Conservation (phyloP, 1,140 invertebrate genomes). For the Drosophila murphyi region DNA sequence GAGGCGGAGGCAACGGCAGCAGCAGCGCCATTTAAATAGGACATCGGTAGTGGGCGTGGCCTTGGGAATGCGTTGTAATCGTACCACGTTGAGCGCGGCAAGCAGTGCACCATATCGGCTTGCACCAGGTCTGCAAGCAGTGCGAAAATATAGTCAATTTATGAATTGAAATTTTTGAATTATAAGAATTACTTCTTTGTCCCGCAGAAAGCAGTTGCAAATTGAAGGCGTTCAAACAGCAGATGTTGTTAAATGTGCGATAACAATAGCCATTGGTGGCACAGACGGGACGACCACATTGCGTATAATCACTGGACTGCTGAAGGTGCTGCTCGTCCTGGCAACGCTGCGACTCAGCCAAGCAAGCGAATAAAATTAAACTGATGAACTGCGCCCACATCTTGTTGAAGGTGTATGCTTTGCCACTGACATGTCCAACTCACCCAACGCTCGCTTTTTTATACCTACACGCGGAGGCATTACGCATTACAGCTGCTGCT, state of each 20-base stretch:
- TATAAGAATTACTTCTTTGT: slow-evolving; percentile 29
- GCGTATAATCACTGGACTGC: neutral
- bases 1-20: no score
- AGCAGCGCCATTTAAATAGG: neutral
- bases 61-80: slow-evolving; percentile 26
- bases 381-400: slow-evolving; percentile 26
- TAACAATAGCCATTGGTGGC: slow-evolving; percentile 44
- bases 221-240: slow-evolving; percentile 45
- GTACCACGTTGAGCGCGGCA: neutral
- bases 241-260: slow-evolving; percentile 45
- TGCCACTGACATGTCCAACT: slow-evolving; percentile 20
- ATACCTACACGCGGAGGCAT: slow-evolving; percentile 9
- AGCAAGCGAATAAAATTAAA: neutral
- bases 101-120: slow-evolving; percentile 25
- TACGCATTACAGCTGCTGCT: neutral
- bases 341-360: slow-evolving; percentile 21
- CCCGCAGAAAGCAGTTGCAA: slow-evolving; percentile 37
- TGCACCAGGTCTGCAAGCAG: slow-evolving; percentile 23
- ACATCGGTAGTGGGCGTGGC: neutral
- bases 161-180: neutral
- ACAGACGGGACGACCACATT: slow-evolving; percentile 47
- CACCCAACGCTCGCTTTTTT: slow-evolving; percentile 22
- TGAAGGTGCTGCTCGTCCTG: neutral
- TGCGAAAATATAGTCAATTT: neutral
- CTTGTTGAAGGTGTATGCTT: slow-evolving; percentile 9